Evolutionary conservation across 1,140 invertebrate genomes (phyloP).

Genomic region (Hesperophylax magnus): DNA sequence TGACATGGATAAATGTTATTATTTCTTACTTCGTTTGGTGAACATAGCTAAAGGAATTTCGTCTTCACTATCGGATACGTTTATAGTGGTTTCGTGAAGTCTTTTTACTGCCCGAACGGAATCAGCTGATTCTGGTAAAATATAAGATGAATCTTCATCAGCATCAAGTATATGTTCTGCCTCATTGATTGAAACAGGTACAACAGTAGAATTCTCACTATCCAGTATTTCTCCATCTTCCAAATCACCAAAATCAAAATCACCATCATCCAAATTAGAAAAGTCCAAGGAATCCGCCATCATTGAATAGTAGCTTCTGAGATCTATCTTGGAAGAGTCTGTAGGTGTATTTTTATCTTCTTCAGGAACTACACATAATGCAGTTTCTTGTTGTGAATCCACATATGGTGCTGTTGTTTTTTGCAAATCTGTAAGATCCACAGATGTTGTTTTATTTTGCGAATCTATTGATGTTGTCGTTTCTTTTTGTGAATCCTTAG

Average conservation of each 20-base stretch:
- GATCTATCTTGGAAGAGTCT: neutral
- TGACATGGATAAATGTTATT: neutral
- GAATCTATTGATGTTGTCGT: too few relatives aligned
- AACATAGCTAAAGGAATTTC: neutral
- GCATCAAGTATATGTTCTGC: neutral
- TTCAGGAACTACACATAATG: too few relatives aligned
- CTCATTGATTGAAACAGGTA: too few relatives aligned
- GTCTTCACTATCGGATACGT: constrained; percentile 8
- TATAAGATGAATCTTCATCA: neutral
- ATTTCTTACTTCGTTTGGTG: neutral
- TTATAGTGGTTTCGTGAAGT: neutral
- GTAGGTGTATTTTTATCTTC: too few relatives aligned
- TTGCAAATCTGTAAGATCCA: too few relatives aligned
- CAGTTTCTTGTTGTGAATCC: too few relatives aligned
- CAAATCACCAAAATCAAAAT: neutral
- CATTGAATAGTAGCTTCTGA: constrained; percentile 10
- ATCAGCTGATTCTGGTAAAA: neutral
- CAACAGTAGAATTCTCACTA: too few relatives aligned
- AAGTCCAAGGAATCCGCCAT: constrained; percentile 10
- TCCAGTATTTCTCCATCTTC: too few relatives aligned
- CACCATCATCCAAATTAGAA: constrained; percentile 12
- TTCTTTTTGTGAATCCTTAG: too few relatives aligned
- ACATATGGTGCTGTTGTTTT: too few relatives aligned
- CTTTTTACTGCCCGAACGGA: neutral
- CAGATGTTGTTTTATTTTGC: too few relatives aligned